Evolutionary conservation across 2,113 vertebrate genomes (phyloP).

Genomic region (Passer domesticus): DNA sequence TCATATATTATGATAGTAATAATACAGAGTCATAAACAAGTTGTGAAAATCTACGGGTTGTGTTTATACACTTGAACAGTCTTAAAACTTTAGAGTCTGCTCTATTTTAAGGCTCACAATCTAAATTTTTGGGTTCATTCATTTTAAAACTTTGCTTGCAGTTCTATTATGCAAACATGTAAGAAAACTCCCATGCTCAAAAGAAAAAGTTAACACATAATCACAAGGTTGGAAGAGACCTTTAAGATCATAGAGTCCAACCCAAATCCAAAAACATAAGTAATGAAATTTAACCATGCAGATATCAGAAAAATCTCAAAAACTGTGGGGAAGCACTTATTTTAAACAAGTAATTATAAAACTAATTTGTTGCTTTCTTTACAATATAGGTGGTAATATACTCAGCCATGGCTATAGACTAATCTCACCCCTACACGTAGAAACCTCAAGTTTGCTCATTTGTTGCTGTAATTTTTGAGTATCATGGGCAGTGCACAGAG

Average conservation of each 20-base stretch:
- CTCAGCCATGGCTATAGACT: background rate
- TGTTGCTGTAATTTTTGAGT: background rate
- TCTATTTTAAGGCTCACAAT: background rate
- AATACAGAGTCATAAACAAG: background rate
- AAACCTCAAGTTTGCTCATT: background rate
- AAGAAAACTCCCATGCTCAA: background rate
- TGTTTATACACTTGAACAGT: background rate
- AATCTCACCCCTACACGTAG: background rate
- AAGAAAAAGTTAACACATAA: background rate
- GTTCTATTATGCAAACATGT: background rate
- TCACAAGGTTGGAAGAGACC: background rate
- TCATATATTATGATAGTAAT: background rate
- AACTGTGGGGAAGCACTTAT: background rate
- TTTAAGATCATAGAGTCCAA: background rate
- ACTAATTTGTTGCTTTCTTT: background rate
- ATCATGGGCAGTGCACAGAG: background rate
- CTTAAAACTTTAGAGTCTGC: background rate
- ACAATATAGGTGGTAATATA: background rate
- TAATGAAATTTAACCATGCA: background rate
- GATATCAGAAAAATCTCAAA: background rate
- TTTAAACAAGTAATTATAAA: background rate
- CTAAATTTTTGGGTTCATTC: background rate
- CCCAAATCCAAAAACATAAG: background rate
- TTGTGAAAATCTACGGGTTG: background rate
- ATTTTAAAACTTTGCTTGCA: background rate